phyloP scores from a whole-genome alignment of 2,888 invertebrate species.

The Macrosoma leucophasiata region DNA sequence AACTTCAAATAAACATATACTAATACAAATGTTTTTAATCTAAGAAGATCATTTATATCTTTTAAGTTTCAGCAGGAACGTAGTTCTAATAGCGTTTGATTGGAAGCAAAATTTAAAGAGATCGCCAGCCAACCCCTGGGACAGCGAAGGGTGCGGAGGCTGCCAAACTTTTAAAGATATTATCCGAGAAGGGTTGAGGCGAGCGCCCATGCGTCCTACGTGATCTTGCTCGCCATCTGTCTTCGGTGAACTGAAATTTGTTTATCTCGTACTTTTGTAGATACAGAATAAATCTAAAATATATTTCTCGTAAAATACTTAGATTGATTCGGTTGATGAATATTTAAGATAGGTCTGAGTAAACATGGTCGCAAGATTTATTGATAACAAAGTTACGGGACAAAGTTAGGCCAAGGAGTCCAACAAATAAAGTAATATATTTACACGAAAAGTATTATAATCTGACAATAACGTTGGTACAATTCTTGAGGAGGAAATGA shows the following conservation, averaged over 20 bases:
- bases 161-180: conserved; percentile 74
- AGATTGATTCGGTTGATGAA: not conserved
- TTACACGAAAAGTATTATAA: conserved; percentile 11
- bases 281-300: conserved; percentile 5
- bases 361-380: conserved; percentile 5
- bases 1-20: too few species aligned
- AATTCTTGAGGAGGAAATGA: conserved; percentile 25
- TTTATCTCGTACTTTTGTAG: conserved; percentile 39
- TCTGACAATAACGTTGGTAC: conserved; percentile 14
- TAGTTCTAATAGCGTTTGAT: conserved; percentile 55
- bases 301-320: not conserved
- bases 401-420: conserved; percentile 5
- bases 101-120: conserved; percentile 60
- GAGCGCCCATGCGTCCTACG: conserved; percentile 54
- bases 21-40: too few species aligned
- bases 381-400: conserved; percentile 15
- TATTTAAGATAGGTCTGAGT: not conserved
- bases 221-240: conserved; percentile 66
- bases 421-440: too few species aligned
- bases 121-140: conserved; percentile 40
- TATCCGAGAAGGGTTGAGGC: conserved; percentile 68
- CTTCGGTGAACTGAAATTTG: conserved; percentile 60
- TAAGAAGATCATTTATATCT: conserved; percentile 11
- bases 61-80: too few species aligned
- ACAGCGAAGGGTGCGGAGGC: conserved; percentile 35